Evolutionary conservation across 35 echinoderm and acorn worm species (phyloP), one percentile per base, ranked within the genome.

Genomic region (Apostichopus californicus): DNA sequence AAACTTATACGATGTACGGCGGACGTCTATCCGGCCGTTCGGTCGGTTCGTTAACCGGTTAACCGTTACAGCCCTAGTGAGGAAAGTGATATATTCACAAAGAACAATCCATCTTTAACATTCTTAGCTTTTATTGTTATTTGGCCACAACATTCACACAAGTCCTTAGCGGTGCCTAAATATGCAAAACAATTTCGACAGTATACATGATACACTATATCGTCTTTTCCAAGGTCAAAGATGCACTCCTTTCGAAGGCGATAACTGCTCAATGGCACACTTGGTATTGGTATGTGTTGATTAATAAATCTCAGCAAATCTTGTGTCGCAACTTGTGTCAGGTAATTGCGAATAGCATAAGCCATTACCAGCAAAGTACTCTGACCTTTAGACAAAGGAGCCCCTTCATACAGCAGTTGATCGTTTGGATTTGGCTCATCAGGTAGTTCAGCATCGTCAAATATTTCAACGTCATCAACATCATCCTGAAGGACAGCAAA

Each of bases 171-270:
- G 8, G 20, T 9, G 0, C 86, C 86, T 71, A 87, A 87, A 26
- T 87, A 87, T 6, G 4, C n/a, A 10, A 3, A 18, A 26, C 86
- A 87, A 6, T 87, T 5, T 66, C 57, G 6, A 22, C 86, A 87
- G 86, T 65, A 87, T 87, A 3, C 57, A 87, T 87, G 58, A 14
- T 87, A 87, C 9, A 22, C 15, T 25, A 87, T 71, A n/a, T 87
- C 86, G 5, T 87, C 86, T 20, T 5, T 55, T 9, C 24, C 24
- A 25, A 25, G 24, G 24, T 25, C 24, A 25, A 25, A 25, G 24
- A 25, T 25, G 24, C 24, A 25, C 24, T 25, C 24, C 24, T 25
- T 25, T 25, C 24, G 24, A 25, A 25, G 24, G 24, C 24, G 24
- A 25, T 25, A 25, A 25, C 24, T 25, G 24, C 24, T 25, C 24